Conservation (phyloP, 2,888 invertebrate genomes). For the Microplitis deprimator region DNA sequence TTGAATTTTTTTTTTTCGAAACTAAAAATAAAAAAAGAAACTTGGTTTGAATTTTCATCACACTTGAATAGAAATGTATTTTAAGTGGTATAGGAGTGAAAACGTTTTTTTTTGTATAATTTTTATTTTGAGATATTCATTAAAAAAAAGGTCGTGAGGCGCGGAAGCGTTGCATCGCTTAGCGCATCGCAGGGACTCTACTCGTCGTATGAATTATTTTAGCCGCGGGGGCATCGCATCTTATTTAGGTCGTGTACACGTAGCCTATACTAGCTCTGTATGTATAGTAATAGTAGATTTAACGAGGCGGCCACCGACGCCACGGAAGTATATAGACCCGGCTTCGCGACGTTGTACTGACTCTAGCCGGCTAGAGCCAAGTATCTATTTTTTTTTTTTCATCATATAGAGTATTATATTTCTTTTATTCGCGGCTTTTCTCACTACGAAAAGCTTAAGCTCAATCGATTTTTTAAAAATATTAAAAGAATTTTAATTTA, state of each 20-base stretch:
- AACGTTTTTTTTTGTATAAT: not conserved
- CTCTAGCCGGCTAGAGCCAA: conserved; percentile 32
- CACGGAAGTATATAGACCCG: conserved; percentile 50
- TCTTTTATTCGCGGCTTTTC: not conserved
- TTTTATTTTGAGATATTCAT: conserved; percentile 3
- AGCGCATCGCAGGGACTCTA: conserved; percentile 42
- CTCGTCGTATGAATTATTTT: conserved; percentile 69
- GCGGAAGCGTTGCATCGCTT: conserved; percentile 44
- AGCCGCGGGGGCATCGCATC: conserved; percentile 71
- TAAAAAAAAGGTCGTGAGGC: conserved; percentile 32
- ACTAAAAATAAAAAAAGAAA: too few species aligned
- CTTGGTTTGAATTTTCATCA: too few species aligned
- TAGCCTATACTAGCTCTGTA: conserved; percentile 50
- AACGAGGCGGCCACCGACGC: conserved; percentile 44
- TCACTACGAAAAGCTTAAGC: not conserved
- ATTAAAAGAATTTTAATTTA: not conserved
- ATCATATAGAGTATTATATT: not conserved
- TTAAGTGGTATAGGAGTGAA: conserved; percentile 10
- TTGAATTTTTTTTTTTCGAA: too few species aligned
- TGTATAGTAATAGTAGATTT: conserved; percentile 44
- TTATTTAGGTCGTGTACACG: conserved; percentile 72
- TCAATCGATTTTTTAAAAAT: not conserved
- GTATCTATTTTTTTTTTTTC: conserved; percentile 16
- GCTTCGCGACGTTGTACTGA: conserved; percentile 43
- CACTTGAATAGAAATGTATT: not conserved